Conservation (phyloP, 2,113 vertebrate genomes). For the Irena cyanogastra region DNA sequence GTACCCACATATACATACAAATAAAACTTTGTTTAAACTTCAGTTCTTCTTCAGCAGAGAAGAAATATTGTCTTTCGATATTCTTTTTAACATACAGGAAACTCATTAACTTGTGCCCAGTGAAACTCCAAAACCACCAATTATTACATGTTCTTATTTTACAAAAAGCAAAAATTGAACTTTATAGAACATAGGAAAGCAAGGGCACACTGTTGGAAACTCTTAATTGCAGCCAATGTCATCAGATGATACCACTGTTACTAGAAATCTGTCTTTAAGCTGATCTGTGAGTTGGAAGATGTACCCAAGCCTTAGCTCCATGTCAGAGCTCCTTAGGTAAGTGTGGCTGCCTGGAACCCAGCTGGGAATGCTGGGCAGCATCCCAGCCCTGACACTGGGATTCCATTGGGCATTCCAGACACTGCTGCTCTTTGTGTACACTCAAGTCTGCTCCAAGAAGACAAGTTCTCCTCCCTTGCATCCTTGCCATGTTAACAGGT, state of each 20-base stretch:
- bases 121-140: not conserved
- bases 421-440: not conserved
- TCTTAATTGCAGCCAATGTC: not conserved
- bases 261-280: not conserved
- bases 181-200: not conserved
- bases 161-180: not conserved
- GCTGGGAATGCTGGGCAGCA: not conserved
- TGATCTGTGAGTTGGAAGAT: not conserved
- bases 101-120: not conserved
- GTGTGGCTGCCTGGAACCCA: not conserved
- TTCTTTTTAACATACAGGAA: not conserved
- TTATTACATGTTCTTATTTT: not conserved
- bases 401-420: not conserved
- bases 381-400: not conserved
- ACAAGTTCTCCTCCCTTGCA: not conserved
- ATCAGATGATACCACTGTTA: not conserved
- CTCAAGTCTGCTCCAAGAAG: not conserved
- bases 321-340: not conserved
- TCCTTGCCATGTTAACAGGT: not conserved
- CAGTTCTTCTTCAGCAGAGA: not conserved
- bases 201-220: not conserved
- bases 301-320: not conserved
- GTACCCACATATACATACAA: not conserved
- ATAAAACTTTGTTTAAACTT: not conserved
- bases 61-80: not conserved